A percentile compares a stretch with the other conserved stretches of the same genome.
phyloP scores from a whole-genome alignment of 2,888 invertebrate genomes.

The Xylocampa areola region DNA sequence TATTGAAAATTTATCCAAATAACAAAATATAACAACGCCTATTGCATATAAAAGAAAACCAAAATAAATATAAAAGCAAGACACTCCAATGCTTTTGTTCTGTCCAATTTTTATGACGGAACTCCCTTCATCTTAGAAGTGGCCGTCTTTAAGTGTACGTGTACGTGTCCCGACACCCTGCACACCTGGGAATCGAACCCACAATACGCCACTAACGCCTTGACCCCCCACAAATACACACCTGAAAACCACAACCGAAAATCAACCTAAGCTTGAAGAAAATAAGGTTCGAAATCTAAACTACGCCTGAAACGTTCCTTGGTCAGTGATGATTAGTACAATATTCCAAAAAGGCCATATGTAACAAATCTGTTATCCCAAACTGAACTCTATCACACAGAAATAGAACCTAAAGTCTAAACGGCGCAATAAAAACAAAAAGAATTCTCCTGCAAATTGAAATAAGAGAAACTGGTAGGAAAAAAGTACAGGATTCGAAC shows the following conservation, averaged over 20 bases:
- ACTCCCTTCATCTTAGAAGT: constrained; percentile 87
- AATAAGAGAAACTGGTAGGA: constrained; percentile 77
- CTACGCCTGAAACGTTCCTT: constrained; percentile 42
- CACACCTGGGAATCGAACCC: constrained; percentile 90
- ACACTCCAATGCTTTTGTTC: constrained; percentile 73
- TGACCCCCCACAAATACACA: constrained; percentile 77
- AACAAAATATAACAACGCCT: too few relatives aligned
- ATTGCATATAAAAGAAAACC: constrained; percentile 17
- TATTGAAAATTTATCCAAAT: too few relatives aligned
- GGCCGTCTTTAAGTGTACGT: constrained; percentile 86
- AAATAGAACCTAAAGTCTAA: constrained; percentile 42
- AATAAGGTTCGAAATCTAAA: constrained; percentile 59
- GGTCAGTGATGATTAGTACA: constrained; percentile 85
- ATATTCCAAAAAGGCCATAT: constrained; percentile 65
- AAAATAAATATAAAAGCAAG: constrained; percentile 48
- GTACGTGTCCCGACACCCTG: constrained; percentile 85
- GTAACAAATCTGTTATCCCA: constrained; percentile 41
- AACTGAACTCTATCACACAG: constrained; percentile 56
- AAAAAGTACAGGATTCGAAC: constrained; percentile 74
- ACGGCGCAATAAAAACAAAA: constrained; percentile 55
- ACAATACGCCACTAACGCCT: constrained; percentile 84
- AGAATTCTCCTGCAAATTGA: constrained; percentile 84
- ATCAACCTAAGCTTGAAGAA: constrained; percentile 42
- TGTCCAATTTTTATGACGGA: constrained; percentile 88
- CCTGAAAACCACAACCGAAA: constrained; percentile 52